phyloP scores from a whole-genome alignment of 2,113 vertebrate genomes.

The Opisthocomus hoazin region DNA sequence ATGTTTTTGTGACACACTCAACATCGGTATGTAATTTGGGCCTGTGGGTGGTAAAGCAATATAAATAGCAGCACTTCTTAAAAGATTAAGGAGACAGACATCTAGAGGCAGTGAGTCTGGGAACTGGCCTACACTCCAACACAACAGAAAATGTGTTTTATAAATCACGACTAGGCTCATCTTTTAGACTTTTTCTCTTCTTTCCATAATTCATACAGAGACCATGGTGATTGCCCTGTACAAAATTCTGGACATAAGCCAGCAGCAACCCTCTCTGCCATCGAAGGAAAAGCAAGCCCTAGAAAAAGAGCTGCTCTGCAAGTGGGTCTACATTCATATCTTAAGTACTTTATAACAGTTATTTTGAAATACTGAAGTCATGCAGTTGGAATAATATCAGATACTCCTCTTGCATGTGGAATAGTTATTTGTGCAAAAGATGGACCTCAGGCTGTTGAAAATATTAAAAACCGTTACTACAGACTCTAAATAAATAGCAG shows the following conservation, averaged over 20 bases:
- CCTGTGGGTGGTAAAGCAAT: background rate
- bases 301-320: background rate
- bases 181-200: background rate
- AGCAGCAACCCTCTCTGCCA: background rate
- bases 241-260: background rate
- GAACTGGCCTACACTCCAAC: background rate
- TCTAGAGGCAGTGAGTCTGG: background rate
- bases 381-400: background rate
- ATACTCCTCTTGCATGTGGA: background rate
- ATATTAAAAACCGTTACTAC: background rate
- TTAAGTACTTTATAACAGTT: background rate
- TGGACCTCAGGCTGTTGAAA: background rate
- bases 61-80: background rate
- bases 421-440: background rate
- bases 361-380: background rate
- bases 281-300: background rate
- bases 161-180: background rate
- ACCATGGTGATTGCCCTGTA: background rate
- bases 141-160: background rate
- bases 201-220: background rate
- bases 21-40: background rate
- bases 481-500: background rate
- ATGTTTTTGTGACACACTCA: background rate
- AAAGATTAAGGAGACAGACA: background rate
- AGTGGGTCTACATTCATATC: background rate